Evolutionary conservation across 2,113 vertebrate species (phyloP).

Genomic region (Rhinolophus ferrumequinum): DNA sequence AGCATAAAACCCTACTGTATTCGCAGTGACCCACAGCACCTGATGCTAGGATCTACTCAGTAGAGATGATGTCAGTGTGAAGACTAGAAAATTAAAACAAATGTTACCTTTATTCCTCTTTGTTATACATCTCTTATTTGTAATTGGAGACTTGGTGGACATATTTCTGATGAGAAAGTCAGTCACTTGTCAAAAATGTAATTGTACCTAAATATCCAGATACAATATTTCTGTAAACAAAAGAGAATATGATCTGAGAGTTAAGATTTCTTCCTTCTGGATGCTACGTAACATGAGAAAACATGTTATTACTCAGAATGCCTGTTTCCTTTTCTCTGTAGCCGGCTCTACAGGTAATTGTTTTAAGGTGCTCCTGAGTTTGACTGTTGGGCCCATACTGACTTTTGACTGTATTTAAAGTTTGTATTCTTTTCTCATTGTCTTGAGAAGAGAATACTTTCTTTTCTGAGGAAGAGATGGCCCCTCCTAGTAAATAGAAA

Average conservation of each 20-base stretch:
- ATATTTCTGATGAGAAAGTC: constrained; percentile 20
- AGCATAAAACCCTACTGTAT: neutral
- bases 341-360: neutral
- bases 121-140: neutral
- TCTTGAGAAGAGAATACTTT: constrained; percentile 13
- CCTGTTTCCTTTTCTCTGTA: neutral
- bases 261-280: neutral
- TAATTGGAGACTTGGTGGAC: neutral
- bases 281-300: neutral
- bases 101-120: neutral
- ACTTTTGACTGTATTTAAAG: neutral
- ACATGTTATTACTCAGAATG: neutral
- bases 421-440: neutral
- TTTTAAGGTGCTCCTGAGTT: neutral
- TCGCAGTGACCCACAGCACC: neutral
- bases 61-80: neutral
- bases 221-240: neutral
- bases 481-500: neutral
- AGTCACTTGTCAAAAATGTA: neutral
- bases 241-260: neutral
- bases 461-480: neutral
- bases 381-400: neutral
- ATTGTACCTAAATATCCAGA: neutral
- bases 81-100: neutral
- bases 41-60: neutral